Evolutionary conservation across 2,113 vertebrate genomes (phyloP), one percentile per base, ranked within the genome.

Genomic region (Dinomys branickii): DNA sequence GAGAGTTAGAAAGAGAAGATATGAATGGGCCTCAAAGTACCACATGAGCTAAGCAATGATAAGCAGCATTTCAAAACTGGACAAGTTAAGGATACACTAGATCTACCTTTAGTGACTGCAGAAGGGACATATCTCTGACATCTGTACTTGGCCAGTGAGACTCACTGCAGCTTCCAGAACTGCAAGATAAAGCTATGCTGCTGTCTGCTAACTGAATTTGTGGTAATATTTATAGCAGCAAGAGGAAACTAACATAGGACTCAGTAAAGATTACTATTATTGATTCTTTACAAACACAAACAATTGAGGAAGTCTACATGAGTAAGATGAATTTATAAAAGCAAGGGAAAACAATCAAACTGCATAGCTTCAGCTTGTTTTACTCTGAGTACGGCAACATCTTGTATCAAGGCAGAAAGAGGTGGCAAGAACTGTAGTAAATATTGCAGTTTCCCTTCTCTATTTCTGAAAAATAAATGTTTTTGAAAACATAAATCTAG

Each of bases 401-500:
- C 41, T 91, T 33, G 24, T 38, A 41, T 35, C 20, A 47, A 52
- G 59, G 44, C 35, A 44, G 73, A 81, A 90, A 89, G 16, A 0
- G 1, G n/a, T 35, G 35, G 47, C 12, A 59, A 63, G 5, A 84
- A 71, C 28, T 81, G 3, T 44, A 81, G 82, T 82, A 28, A 93
- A 58, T 80, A 90, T 71, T 90, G 20, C 33, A 67, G 30, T 67
- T 91, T 65, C 41, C 0, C 20, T 88, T 14, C 12, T 95, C 94
- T 83, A 50, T 38, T 96, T 96, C 80, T 81, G 47, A 87, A 82
- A 82, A 77, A 80, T 58, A 90, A 83, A 81, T 95, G 61, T 67
- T 84, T 84, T 84, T 90, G 59, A 77, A 89, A 90, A 95, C 90
- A 92, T 77, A 85, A 85, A 89, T 28, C 63, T 82, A 92, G 69